phyloP scores from a whole-genome alignment of 2,888 invertebrate genomes.

The Thera britannica region DNA sequence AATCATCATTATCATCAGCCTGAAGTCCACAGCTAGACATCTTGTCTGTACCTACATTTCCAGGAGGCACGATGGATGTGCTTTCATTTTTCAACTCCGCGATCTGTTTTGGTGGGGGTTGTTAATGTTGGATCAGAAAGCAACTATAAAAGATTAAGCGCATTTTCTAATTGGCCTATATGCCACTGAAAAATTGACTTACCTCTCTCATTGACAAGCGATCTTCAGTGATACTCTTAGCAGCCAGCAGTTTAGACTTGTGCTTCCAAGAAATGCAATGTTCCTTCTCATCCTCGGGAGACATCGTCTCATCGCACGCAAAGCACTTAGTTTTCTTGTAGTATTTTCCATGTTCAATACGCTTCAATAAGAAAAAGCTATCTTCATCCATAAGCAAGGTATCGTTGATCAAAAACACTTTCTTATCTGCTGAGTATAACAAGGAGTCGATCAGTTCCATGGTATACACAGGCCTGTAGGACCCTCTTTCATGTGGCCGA shows the following conservation, averaged over 20 bases:
- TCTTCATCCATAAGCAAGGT: constrained; percentile 49
- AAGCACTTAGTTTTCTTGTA: constrained; percentile 55
- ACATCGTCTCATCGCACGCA: constrained; percentile 52
- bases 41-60: too few relatives aligned
- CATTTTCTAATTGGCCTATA: too few relatives aligned
- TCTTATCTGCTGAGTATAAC: constrained; percentile 21
- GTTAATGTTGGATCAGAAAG: too few relatives aligned
- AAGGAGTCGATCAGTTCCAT: constrained; percentile 25
- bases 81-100: too few relatives aligned
- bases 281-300: constrained; percentile 40
- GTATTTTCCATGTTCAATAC: constrained; percentile 43
- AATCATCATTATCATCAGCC: too few relatives aligned
- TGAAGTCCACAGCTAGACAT: too few relatives aligned
- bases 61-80: too few relatives aligned
- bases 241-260: constrained; percentile 47
- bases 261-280: constrained; percentile 56
- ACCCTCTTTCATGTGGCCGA: constrained; percentile 39
- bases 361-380: constrained; percentile 52
- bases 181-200: constrained; percentile 18
- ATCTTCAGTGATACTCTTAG: constrained; percentile 43
- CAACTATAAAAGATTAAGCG: too few relatives aligned
- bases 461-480: constrained; percentile 12
- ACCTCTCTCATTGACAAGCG: constrained; percentile 65
- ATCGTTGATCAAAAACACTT: constrained; percentile 20
- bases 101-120: too few relatives aligned